A percentile compares a stretch with the other conserved stretches of the same genome.
phyloP scores from a whole-genome alignment of 2,797 vertebrate genomes.

The Hylomyscus alleni region DNA sequence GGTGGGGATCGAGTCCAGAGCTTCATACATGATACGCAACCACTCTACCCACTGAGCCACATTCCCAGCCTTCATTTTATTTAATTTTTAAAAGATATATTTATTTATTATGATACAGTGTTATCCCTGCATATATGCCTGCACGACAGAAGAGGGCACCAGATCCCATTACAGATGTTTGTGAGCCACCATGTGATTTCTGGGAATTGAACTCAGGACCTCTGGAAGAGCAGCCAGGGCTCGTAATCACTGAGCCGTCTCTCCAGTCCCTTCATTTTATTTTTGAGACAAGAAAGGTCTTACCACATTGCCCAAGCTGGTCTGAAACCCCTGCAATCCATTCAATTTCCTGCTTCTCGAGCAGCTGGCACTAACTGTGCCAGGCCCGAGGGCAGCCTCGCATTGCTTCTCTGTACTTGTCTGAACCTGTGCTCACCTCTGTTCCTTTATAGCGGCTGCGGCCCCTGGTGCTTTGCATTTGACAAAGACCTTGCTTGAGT shows the following conservation, averaged over 20 bases:
- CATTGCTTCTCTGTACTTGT: not conserved
- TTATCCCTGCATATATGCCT: not conserved
- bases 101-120: not conserved
- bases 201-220: not conserved
- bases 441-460: not conserved
- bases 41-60: not conserved
- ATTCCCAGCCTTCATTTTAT: not conserved
- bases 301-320: not conserved
- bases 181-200: not conserved
- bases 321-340: not conserved
- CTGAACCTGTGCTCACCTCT: not conserved
- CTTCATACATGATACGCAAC: not conserved
- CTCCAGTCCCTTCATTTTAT: not conserved
- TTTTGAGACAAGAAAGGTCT: not conserved
- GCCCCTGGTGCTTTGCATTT: not conserved
- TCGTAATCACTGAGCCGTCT: not conserved
- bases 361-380: not conserved
- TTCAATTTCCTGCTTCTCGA: not conserved
- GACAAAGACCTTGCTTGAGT: not conserved
- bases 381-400: not conserved
- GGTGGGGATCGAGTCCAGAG: not conserved
- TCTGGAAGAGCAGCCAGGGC: not conserved
- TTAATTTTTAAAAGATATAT: not conserved
- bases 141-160: too few relatives aligned
- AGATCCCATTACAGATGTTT: not conserved